These are phyloP conservation scores for Microcebus tavaratra DNA, from an alignment of 2,113 vertebrate species.

Conservation along the genomic window DNA sequence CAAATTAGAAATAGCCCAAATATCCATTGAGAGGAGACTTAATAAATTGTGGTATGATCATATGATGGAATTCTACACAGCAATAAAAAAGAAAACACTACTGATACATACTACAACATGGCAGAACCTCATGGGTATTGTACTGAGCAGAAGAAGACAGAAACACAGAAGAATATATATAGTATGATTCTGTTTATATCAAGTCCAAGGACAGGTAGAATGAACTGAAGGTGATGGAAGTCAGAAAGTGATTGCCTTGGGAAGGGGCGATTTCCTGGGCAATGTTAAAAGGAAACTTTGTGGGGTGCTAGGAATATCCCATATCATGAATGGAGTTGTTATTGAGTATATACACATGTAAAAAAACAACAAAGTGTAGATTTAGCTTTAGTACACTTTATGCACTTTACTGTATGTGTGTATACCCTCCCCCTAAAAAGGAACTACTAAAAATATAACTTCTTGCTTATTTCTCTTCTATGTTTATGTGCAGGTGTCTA, in stretches of 20 bases:
- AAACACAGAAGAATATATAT: neutral
- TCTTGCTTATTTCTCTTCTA: neutral
- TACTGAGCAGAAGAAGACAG: neutral
- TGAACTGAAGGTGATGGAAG: neutral
- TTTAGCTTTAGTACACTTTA: neutral
- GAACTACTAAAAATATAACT: neutral
- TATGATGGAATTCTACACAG: neutral
- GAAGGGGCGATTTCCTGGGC: neutral
- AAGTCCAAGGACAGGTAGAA: neutral
- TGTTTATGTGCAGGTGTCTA: neutral
- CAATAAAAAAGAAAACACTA: neutral
- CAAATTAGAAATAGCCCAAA: neutral
- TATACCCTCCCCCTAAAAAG: neutral
- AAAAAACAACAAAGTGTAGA: neutral
- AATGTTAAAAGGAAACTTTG: neutral
- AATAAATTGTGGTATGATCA: neutral
- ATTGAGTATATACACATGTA: neutral
- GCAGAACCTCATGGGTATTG: neutral
- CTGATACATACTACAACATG: neutral
- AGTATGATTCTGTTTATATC: neutral
- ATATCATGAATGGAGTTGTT: neutral
- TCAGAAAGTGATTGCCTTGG: neutral
- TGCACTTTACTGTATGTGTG: neutral
- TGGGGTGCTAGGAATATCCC: neutral
- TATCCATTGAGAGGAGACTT: neutral